Evolutionary conservation across 2,888 invertebrate species (phyloP).

Genomic region (Lumbricus terrestris): DNA sequence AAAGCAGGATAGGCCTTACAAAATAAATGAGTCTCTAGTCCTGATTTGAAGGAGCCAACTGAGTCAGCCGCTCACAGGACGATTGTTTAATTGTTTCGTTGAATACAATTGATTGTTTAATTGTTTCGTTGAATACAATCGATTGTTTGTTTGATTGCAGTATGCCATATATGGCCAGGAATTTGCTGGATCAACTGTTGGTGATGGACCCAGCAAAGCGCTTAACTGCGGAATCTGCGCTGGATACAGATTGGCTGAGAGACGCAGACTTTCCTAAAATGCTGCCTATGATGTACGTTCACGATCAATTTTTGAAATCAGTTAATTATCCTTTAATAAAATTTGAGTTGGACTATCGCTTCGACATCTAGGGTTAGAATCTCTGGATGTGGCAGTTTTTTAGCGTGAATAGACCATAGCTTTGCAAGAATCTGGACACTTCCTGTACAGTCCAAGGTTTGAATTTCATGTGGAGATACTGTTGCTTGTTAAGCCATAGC

Average conservation of each 20-base stretch:
- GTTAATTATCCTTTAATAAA: not conserved
- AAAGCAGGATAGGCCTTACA: too few relatives aligned
- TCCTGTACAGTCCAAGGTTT: not conserved
- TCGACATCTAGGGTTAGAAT: not conserved
- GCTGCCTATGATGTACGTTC: slow-evolving; percentile 6
- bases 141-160: not conserved
- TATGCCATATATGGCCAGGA: slow-evolving; percentile 12
- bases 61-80: too few relatives aligned
- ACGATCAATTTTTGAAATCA: not conserved
- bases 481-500: not conserved
- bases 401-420: too few relatives aligned
- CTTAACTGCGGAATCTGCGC: not conserved
- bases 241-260: not conserved
- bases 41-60: too few relatives aligned
- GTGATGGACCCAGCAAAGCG: not conserved
- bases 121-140: not conserved
- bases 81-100: not conserved
- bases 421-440: not conserved
- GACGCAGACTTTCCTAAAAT: not conserved
- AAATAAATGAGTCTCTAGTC: too few relatives aligned
- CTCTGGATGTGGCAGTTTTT: not conserved
- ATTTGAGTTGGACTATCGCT: not conserved
- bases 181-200: not conserved
- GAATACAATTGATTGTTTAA: not conserved
- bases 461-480: not conserved